Evolutionary conservation across 2,797 vertebrate species (phyloP).

Genomic region (Echiichthys vipera): DNA sequence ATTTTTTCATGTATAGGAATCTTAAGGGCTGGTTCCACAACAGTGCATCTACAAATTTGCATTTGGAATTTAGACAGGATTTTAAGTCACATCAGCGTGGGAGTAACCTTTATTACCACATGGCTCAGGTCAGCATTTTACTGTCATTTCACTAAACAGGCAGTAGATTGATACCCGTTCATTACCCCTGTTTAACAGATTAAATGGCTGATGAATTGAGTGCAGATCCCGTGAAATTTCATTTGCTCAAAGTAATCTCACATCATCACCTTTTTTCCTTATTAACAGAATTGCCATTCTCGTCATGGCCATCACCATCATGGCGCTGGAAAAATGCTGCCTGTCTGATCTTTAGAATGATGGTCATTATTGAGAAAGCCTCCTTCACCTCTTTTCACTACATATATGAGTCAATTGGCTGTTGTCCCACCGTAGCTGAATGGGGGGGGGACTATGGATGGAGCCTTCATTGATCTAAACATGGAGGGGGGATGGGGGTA

Average conservation of each 20-base stretch:
- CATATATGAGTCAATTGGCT: conserved; percentile 56
- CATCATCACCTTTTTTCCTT: conserved; percentile 60
- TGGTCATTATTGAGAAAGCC: conserved; percentile 43
- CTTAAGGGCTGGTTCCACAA: background rate
- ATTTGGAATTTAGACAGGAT: background rate
- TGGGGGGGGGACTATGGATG: conserved; percentile 39
- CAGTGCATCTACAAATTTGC: background rate
- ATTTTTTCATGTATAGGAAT: background rate
- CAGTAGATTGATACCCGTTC: conserved; percentile 56
- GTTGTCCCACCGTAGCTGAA: conserved; percentile 44
- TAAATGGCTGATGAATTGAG: conserved; percentile 57
- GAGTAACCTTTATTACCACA: conserved; percentile 28
- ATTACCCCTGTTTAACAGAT: conserved; percentile 70
- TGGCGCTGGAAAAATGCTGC: conserved; percentile 28
- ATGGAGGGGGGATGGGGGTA: conserved; percentile 29
- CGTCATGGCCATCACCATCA: conserved; percentile 42
- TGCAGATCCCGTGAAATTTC: conserved; percentile 50
- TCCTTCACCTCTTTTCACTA: conserved; percentile 14
- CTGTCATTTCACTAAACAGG: conserved; percentile 43
- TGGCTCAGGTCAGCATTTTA: conserved; percentile 28
- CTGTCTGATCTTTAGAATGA: conserved; percentile 26
- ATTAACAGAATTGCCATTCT: conserved; percentile 51
- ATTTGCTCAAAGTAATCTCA: conserved; percentile 46
- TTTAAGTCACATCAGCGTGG: background rate
- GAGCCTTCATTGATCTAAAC: conserved; percentile 73